These are phyloP conservation scores for Lathamus discolor DNA, from an alignment of 2,113 vertebrate species.

Conservation along the genomic window DNA sequence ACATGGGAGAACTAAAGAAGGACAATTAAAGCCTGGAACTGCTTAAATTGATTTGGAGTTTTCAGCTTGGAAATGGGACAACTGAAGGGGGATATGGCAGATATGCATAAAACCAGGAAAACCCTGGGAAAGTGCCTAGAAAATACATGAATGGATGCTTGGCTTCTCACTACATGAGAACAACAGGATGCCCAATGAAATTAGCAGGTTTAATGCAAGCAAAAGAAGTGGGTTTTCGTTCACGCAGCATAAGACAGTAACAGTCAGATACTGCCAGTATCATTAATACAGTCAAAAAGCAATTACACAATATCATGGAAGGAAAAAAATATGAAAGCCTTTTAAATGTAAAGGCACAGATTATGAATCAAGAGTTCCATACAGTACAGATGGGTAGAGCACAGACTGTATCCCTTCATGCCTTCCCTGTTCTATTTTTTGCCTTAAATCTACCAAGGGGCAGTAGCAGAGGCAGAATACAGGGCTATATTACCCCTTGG, in stretches of 20 bases:
- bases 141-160: slow-evolving; percentile 45
- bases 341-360: background rate
- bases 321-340: background rate
- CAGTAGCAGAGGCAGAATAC: background rate
- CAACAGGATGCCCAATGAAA: slow-evolving; percentile 15
- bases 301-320: background rate
- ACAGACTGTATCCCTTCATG: background rate
- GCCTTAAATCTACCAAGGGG: background rate
- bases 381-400: background rate
- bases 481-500: background rate
- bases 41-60: slow-evolving; percentile 35
- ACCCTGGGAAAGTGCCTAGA: slow-evolving; percentile 44
- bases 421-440: background rate
- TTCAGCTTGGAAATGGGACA: slow-evolving; percentile 35
- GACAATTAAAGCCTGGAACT: slow-evolving; percentile 50
- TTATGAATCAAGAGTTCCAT: background rate
- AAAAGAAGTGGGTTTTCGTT: background rate
- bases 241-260: background rate
- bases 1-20: slow-evolving; percentile 15
- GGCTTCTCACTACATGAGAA: slow-evolving; percentile 3
- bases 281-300: background rate
- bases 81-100: slow-evolving; percentile 24
- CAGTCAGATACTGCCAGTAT: background rate
- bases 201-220: background rate
- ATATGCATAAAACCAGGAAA: slow-evolving; percentile 39